phyloP scores from a whole-genome alignment of 53 echinoderm and acorn worm species.

The Hippasteria phrygiana region DNA sequence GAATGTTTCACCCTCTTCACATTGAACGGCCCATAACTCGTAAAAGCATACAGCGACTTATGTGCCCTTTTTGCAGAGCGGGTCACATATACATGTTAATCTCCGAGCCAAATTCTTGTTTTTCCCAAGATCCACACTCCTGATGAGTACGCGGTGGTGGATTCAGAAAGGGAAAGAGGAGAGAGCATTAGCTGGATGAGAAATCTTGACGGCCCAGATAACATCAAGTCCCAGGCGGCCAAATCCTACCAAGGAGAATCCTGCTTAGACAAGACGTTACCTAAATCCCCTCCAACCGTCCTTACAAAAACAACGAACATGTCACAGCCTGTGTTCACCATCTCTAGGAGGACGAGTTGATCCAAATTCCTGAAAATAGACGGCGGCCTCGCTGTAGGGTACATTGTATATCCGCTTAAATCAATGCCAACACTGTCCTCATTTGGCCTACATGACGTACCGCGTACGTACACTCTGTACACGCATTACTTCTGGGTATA shows the following conservation, averaged over 20 bases:
- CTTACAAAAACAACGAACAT: neutral
- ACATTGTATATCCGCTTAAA: neutral
- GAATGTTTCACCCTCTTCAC: too few species aligned
- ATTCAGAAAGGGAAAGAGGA: neutral
- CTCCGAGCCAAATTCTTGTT: neutral
- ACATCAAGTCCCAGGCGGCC: neutral
- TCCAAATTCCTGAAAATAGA: neutral
- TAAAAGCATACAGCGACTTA: too few species aligned
- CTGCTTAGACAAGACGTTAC: constrained; percentile 20
- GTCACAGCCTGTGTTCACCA: neutral
- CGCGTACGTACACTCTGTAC: too few species aligned
- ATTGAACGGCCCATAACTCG: too few species aligned
- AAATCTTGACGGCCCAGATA: neutral
- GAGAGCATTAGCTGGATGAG: neutral
- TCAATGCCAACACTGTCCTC: too few species aligned
- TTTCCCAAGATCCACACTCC: neutral
- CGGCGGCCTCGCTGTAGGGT: neutral
- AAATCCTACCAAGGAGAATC: neutral
- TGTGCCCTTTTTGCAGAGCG: too few species aligned
- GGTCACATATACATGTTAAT: too few species aligned
- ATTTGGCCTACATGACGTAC: too few species aligned
- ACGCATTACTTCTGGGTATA: too few species aligned
- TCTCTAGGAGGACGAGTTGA: neutral
- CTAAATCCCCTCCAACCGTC: constrained; percentile 25
- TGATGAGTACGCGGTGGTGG: neutral